Evolutionary conservation across 1,140 invertebrate genomes (phyloP).

Genomic region (Drosophila sproati): DNA sequence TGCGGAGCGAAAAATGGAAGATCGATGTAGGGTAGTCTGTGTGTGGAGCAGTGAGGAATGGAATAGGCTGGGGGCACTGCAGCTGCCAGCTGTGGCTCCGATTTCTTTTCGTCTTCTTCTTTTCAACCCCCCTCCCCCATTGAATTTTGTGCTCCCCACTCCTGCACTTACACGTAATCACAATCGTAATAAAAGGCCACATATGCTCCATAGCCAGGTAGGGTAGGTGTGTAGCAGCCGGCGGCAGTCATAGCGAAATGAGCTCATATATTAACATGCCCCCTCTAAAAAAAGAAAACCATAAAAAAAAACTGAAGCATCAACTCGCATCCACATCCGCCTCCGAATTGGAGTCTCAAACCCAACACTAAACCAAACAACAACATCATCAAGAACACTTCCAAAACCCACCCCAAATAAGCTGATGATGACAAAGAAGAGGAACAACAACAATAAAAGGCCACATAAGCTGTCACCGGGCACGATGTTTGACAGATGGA

Average conservation of each 20-base stretch:
- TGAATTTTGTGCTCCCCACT: slow-evolving; percentile 19
- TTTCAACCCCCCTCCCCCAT: neutral
- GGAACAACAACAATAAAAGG: slow-evolving; percentile 60
- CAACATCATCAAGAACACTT: slow-evolving; percentile 4
- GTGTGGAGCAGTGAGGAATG: slow-evolving; percentile 4
- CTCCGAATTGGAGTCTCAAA: neutral
- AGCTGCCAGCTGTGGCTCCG: slow-evolving; percentile 4
- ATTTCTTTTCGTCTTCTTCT: slow-evolving; percentile 5
- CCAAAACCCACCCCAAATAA: neutral
- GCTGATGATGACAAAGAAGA: neutral
- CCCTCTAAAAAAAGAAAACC: neutral
- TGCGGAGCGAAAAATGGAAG: slow-evolving; percentile 15
- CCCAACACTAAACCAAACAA: slow-evolving; percentile 20
- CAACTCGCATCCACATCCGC: neutral
- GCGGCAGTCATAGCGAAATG: slow-evolving; percentile 57
- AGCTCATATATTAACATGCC: slow-evolving; percentile 68
- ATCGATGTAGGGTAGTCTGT: slow-evolving; percentile 2
- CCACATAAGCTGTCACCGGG: slow-evolving; percentile 70
- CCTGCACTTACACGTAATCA: slow-evolving; percentile 76
- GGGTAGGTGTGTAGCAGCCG: slow-evolving; percentile 29
- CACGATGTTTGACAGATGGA: slow-evolving; percentile 76
- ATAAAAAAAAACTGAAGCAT: neutral
- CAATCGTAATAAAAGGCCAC: slow-evolving; percentile 77
- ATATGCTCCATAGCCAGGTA: slow-evolving; percentile 64
- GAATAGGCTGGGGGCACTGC: neutral